Percentiles rank a stretch among this genome's conserved stretches.
Evolutionary conservation across 2,888 invertebrate genomes (phyloP).

Genomic region (Trichogramma evanescens): DNA sequence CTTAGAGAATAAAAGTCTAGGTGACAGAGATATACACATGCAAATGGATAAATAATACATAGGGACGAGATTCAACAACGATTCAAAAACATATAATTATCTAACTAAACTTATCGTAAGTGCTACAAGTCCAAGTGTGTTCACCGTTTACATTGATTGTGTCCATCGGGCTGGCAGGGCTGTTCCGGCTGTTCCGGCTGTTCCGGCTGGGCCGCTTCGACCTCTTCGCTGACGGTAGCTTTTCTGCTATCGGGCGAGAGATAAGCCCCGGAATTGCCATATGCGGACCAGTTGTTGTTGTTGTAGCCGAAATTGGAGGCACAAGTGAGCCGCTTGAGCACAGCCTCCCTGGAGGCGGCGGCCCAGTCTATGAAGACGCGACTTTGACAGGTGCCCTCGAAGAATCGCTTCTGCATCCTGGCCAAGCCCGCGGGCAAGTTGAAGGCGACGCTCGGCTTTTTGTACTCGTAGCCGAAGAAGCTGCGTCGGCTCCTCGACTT

Average conservation of each 20-base stretch:
- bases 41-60: too few species aligned
- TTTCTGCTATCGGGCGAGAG: neutral
- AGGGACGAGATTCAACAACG: too few species aligned
- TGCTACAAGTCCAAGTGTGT: too few species aligned
- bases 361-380: conserved; percentile 34
- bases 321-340: conserved; percentile 29
- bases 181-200: neutral
- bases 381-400: conserved; percentile 26
- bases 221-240: neutral
- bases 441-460: conserved; percentile 21
- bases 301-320: neutral
- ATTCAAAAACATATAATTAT: too few species aligned
- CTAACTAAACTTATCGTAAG: too few species aligned
- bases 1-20: too few species aligned
- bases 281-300: neutral
- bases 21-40: too few species aligned
- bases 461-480: conserved; percentile 30
- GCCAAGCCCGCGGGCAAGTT: too few species aligned
- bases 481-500: conserved; percentile 1
- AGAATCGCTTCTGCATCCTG: conserved; percentile 2
- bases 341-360: conserved; percentile 32
- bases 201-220: neutral
- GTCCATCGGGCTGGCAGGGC: neutral
- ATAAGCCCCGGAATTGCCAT: neutral
- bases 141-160: too few species aligned